Percentiles rank a stretch among this genome's conserved stretches.
Conservation (phyloP, 2,888 invertebrate genomes). For the Chrysodeixis includens region DNA sequence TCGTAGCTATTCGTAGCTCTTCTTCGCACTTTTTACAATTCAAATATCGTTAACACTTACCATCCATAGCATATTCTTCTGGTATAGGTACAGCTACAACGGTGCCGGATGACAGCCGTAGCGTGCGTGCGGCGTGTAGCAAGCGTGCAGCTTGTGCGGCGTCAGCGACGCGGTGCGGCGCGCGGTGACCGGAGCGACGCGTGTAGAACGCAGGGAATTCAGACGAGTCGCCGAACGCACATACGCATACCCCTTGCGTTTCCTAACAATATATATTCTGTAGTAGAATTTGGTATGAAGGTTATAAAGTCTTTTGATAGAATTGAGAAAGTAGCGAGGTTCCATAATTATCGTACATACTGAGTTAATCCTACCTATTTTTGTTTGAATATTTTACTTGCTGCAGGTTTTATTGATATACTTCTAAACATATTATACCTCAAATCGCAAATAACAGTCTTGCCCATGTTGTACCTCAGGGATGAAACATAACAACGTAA, state of each 20-base stretch:
- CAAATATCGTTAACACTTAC: too few relatives aligned
- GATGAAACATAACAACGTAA: not conserved
- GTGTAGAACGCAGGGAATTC: slow-evolving; percentile 99
- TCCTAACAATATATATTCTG: slow-evolving; percentile 90
- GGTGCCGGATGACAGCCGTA: slow-evolving; percentile 92
- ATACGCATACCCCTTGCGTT: slow-evolving; percentile 98
- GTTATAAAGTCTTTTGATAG: too few relatives aligned
- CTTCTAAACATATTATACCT: not conserved
- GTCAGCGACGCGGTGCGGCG: slow-evolving; percentile 92
- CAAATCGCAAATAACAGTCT: not conserved
- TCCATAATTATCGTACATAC: too few relatives aligned
- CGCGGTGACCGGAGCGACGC: slow-evolving; percentile 91
- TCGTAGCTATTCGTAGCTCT: not conserved
- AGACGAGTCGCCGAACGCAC: slow-evolving; percentile 91
- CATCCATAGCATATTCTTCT: slow-evolving; percentile 90
- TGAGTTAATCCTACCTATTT: too few relatives aligned
- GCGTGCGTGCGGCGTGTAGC: slow-evolving; percentile 86
- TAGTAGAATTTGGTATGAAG: too few relatives aligned
- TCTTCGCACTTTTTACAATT: too few relatives aligned
- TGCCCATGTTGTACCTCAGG: not conserved
- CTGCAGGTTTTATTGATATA: too few relatives aligned
- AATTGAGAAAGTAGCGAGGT: too few relatives aligned
- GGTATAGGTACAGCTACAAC: slow-evolving; percentile 98
- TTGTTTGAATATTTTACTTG: too few relatives aligned
- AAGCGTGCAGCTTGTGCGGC: slow-evolving; percentile 93